Base-by-base conservation (phyloP, 2,888 invertebrate genomes). In the Acleris sparsana region DNA sequence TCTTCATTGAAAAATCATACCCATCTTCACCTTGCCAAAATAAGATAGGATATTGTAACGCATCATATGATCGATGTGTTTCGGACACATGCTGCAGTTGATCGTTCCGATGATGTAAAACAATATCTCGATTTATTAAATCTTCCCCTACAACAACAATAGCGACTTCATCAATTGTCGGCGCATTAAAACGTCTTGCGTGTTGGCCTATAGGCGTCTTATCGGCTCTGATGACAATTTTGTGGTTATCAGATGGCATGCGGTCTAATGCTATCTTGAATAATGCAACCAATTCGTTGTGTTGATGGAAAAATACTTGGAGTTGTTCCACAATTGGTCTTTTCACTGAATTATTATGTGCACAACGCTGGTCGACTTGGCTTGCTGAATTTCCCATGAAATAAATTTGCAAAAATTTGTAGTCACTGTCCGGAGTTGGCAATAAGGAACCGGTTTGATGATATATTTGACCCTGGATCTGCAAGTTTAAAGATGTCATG, bases 21-120 rank as follows among this genome's bases (percentile, higher is more conserved):
- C 73, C 72, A 55, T 75, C 73, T 71, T 75, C 71, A 22, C 74
- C 74, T 48, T 72, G 72, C 72, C 76, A 76, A 63, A 73, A 75
- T 13, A 77, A 59, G 5, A 76, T 58, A 1, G 75, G 76, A 62
- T 75, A 75, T 75, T 77, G 77, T 39, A 76, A 43, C 3, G 86
- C 78, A 72, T 87, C 85, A 69, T 83, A 84, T 53, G 72, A 57
- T 1, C 71, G 46, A 44, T 83, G 80, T 49, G 76, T 79, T 72
- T 82, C 79, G 9, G 39, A 60, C 39, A 22, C 4, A 6, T 71
- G 74, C n/a, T 75, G 63, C 22, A 25, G 51, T 46, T 72, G 56
- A 71, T 75, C 72, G 56, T 72, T 76, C 58, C 79, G 71, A 4
- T 75, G 72, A 71, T 80, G 77, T 44, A 86, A 56, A 5, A 82